Percentiles rank a stretch among this genome's conserved stretches.
Conservation (phyloP, 2,113 vertebrate species). For the Vulpes ferrilata region DNA sequence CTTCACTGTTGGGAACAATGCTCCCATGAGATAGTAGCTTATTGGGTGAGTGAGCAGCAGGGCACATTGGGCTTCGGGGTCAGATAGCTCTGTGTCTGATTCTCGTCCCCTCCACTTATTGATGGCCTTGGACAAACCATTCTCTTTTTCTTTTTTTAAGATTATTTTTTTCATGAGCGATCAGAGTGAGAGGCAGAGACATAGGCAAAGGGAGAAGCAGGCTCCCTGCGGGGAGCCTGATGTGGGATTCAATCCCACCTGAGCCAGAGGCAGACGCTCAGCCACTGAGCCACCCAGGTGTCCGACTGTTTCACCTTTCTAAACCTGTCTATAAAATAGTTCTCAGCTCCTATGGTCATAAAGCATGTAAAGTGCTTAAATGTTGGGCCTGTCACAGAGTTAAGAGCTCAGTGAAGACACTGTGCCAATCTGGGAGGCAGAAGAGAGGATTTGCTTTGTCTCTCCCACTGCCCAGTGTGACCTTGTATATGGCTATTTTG, state of each 20-base stretch:
- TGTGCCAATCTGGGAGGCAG: not conserved
- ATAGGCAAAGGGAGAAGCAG: too few relatives aligned
- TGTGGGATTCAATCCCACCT: too few relatives aligned
- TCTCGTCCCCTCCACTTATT: not conserved
- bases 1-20: not conserved
- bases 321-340: not conserved
- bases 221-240: too few relatives aligned
- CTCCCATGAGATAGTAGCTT: not conserved
- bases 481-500: not conserved
- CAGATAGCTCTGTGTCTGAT: not conserved
- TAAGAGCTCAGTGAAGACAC: not conserved
- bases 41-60: not conserved
- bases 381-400: not conserved
- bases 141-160: too few relatives aligned
- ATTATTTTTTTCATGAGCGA: too few relatives aligned
- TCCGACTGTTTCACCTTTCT: not conserved
- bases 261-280: too few relatives aligned
- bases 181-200: too few relatives aligned
- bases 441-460: not conserved
- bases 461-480: not conserved
- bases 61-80: not conserved
- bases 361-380: not conserved
- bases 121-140: not conserved
- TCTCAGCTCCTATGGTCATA: not conserved
- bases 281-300: too few relatives aligned